Percentiles rank a stretch among this genome's conserved stretches.
These are phyloP conservation scores for Brachyrhaphis roseni DNA, from an alignment of 2,797 vertebrate genomes.

Conservation along the genomic window DNA sequence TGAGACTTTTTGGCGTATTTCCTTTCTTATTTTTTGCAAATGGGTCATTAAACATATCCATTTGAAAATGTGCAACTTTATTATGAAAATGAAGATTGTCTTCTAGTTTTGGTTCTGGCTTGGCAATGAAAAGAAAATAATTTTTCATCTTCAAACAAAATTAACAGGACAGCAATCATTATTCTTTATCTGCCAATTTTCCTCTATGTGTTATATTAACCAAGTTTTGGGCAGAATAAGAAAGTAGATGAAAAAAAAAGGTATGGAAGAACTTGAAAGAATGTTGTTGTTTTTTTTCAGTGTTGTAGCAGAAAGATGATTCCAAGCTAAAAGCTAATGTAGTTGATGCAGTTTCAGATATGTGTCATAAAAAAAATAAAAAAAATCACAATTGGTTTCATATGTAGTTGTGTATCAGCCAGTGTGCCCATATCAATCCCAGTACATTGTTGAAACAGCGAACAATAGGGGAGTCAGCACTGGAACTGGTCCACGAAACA, in stretches of 20 bases:
- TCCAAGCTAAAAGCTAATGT: not conserved
- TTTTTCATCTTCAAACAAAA: conserved; percentile 4
- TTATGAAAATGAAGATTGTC: not conserved
- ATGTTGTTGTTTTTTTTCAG: too few relatives aligned
- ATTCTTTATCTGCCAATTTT: not conserved
- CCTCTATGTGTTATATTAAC: conserved; percentile 15
- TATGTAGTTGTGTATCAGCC: not conserved
- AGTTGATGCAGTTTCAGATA: not conserved
- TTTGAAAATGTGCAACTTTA: conserved; percentile 1
- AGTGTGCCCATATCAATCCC: not conserved
- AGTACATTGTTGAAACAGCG: not conserved
- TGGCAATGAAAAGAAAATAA: not conserved
- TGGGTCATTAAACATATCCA: not conserved
- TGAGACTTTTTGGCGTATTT: not conserved
- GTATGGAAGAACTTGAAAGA: conserved; percentile 3
- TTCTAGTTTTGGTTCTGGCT: not conserved
- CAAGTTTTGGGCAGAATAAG: conserved; percentile 7
- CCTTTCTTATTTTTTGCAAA: not conserved
- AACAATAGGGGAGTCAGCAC: not conserved
- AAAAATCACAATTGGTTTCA: not conserved
- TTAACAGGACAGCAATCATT: not conserved
- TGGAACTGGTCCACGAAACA: not conserved
- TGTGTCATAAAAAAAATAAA: not conserved
- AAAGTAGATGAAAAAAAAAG: conserved; percentile 6
- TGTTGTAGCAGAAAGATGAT: not conserved